A percentile compares a stretch with the other conserved stretches of the same genome.
phyloP scores from a whole-genome alignment of 2,797 vertebrate genomes.

The Syncerus caffer region DNA sequence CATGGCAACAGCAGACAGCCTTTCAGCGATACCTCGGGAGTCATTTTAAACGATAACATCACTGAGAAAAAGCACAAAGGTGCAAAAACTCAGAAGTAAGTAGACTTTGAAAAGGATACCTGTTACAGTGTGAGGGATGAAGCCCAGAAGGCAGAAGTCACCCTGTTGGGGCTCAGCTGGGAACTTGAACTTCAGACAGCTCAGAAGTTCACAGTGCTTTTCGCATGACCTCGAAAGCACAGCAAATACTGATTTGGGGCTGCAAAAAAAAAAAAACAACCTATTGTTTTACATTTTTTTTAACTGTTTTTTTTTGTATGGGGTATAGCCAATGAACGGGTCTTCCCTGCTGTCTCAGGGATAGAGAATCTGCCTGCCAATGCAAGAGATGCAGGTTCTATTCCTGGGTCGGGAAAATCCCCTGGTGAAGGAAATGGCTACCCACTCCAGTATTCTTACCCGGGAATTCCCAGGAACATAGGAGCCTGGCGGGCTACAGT shows the following conservation, averaged over 20 bases:
- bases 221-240: accelerated
- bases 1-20: neutral
- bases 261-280: neutral
- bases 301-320: neutral
- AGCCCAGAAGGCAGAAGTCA: accelerated
- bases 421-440: neutral
- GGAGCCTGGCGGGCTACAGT: neutral
- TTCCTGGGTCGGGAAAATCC: neutral
- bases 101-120: neutral
- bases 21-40: neutral
- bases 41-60: neutral
- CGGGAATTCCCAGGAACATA: neutral
- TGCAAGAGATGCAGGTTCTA: neutral
- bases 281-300: neutral
- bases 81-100: neutral
- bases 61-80: neutral
- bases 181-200: accelerated
- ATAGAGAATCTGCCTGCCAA: neutral
- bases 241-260: neutral
- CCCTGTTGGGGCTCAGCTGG: neutral
- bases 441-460: neutral
- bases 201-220: accelerated
- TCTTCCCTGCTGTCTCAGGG: neutral
- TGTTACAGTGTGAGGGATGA: neutral
- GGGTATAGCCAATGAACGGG: neutral